Base-by-base conservation (phyloP, 2,113 vertebrate genomes). In the Alosa alosa region DNA sequence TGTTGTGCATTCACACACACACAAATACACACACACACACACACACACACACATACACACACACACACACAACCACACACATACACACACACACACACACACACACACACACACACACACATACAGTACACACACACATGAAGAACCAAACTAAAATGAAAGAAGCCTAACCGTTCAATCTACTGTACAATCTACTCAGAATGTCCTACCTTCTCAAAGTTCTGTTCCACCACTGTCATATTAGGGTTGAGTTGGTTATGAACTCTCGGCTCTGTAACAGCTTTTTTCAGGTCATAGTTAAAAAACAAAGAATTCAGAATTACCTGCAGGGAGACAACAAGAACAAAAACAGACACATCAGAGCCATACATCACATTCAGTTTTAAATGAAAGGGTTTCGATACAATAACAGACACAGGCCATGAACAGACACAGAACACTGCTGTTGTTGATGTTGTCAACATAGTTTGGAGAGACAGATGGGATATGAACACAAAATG, bases 261-360 rank as follows among this genome's bases (percentile, higher is more conserved):
- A 47, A 99, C 78, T 55, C 98, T 93, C 0, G 97, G 96, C 82
- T 97, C 96, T 47, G 95, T 96, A 83, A 99, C 96, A 0, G 97
- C 92, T 87, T 88, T 94, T 90, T 96, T 97, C 75, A 96, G 90
- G n/a, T 98, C 95, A 0, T 97, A 97, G 83, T 96, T 96, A 86
- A 99, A 98, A 96, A 98, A 99, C 84, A 99, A 88, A 47, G 93
- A 94, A 89, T 97, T 96, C 52, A 99, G 95, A 88, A 99, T 98
- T 0, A 97, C 93, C 98, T 99, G 85, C n/a, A 68, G 84, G 50
- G 15, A 83, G 39, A 81, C 25, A 44, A 45, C 36, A 20, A 84
- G 36, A 17, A 36, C 36, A 20, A 84, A 22, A 17, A 36, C 49
- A n/a, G 55, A 60, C 22, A 31, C 18, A 83, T 57, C n/a, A 81